Conservation (phyloP, 2,797 vertebrate genomes). For the Pipistrellus nathusii region DNA sequence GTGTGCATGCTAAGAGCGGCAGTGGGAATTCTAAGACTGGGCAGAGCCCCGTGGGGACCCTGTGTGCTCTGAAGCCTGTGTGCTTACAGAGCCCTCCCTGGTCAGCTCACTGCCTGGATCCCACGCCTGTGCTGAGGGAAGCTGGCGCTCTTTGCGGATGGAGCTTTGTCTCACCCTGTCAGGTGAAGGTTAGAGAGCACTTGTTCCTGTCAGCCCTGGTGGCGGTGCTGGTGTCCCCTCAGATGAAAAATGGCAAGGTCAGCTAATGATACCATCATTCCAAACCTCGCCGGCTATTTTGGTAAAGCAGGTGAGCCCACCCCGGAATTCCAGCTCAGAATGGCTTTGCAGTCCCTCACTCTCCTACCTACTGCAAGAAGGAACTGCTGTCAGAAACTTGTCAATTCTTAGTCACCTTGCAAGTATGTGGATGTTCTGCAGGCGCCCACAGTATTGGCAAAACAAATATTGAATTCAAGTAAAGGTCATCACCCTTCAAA, state of each 20-base stretch:
- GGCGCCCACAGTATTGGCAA: background rate
- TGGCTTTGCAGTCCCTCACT: background rate
- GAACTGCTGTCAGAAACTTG: background rate
- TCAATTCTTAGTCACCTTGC: background rate
- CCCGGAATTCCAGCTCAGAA: background rate
- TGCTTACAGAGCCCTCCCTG: no score
- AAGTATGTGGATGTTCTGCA: constrained; percentile 5
- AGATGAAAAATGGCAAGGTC: background rate
- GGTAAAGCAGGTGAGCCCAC: background rate
- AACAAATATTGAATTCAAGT: constrained; percentile 32
- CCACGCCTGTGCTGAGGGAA: background rate
- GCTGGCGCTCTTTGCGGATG: background rate
- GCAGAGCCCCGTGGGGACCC: background rate
- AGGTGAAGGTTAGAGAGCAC: background rate
- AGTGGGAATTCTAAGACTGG: background rate
- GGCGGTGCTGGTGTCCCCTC: background rate
- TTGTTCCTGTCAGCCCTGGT: background rate
- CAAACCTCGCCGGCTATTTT: background rate
- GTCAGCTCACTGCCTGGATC: background rate
- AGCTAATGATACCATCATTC: background rate
- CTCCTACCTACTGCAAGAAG: background rate
- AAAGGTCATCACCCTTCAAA: background rate
- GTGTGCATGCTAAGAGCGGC: background rate
- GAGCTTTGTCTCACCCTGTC: background rate
- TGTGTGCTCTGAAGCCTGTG: no score